Evolutionary conservation across 92 coral and sea anemone species (phyloP).

Genomic region (Heliopora coerulea): DNA sequence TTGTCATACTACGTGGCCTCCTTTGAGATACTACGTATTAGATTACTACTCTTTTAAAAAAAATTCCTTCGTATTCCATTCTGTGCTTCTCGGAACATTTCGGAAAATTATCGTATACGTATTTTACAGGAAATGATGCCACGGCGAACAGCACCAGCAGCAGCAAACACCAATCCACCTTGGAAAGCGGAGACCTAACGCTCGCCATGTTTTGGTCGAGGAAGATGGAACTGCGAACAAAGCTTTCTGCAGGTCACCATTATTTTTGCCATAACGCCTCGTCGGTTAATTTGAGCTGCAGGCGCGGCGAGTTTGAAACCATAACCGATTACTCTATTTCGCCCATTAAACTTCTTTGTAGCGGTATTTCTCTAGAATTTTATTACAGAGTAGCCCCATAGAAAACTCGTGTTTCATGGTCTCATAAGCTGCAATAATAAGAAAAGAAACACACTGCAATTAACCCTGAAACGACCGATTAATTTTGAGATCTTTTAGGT

Average conservation of each 20-base stretch:
- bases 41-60: constrained; percentile 1
- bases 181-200: no score
- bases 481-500: no score
- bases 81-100: not conserved
- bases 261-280: not conserved
- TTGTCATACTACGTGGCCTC: constrained; percentile 12
- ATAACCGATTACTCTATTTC: not conserved
- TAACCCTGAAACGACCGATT: no score
- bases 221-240: no score
- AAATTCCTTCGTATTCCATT: not conserved
- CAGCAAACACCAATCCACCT: not conserved
- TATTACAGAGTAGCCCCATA: not conserved
- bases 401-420: not conserved
- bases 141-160: not conserved
- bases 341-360: not conserved
- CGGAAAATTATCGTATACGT: not conserved
- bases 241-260: not conserved
- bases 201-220: no score
- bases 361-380: not conserved
- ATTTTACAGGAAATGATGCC: not conserved
- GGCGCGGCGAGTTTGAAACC: not conserved
- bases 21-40: no score
- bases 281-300: not conserved
- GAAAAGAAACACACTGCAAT: not conserved
- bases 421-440: not conserved